Conservation (phyloP, 1,140 invertebrate genomes). For the Riptortus pedestris region DNA sequence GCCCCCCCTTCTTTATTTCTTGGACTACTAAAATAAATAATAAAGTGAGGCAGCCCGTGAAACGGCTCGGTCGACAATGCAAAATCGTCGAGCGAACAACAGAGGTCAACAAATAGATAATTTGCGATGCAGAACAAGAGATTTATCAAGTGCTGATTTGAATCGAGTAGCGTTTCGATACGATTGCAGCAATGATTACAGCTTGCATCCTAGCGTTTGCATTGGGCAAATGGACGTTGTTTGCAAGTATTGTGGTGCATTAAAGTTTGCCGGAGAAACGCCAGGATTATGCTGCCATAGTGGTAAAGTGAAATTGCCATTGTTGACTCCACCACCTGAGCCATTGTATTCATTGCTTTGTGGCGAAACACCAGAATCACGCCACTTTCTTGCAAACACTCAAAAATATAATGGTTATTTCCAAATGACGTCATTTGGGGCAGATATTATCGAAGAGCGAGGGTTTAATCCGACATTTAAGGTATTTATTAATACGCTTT, state of each 20-base stretch:
- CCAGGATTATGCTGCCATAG: constrained; percentile 28
- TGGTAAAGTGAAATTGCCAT: constrained; percentile 30
- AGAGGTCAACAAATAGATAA: no score
- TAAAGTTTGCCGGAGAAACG: constrained; percentile 19
- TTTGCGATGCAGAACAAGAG: no score
- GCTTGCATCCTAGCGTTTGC: neutral
- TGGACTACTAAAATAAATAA: no score
- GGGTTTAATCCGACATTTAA: constrained; percentile 14
- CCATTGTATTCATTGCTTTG: constrained; percentile 35
- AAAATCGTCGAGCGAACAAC: no score
- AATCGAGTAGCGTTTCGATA: neutral
- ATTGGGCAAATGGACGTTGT: neutral
- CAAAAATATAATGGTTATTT: constrained; percentile 32
- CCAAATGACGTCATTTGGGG: constrained; percentile 33
- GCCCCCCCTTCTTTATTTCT: no score
- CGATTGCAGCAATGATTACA: neutral
- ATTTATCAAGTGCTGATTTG: no score
- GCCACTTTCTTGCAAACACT: constrained; percentile 28
- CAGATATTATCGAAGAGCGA: constrained; percentile 32
- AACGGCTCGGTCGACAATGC: no score
- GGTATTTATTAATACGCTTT: neutral
- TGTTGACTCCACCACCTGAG: constrained; percentile 27
- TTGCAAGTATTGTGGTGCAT: neutral
- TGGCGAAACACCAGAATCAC: constrained; percentile 32
- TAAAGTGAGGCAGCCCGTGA: no score